Base-by-base conservation (phyloP, 53 echinoderm and acorn worm species). In the Pentamera pediparva region DNA sequence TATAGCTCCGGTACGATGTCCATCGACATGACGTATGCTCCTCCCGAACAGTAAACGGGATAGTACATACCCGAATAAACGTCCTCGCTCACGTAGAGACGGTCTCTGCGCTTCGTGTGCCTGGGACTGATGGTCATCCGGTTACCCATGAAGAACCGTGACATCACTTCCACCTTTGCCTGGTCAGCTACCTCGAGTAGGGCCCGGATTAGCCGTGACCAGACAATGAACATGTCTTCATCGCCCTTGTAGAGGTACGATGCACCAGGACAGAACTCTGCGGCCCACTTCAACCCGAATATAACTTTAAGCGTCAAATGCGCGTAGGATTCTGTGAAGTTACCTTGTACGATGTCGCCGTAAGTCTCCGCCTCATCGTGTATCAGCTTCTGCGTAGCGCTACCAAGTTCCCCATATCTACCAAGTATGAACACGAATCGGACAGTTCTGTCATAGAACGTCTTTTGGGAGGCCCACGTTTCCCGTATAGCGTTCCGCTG, bases 221-320 rank as follows among this genome's bases (percentile, higher is more conserved):
- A 25, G 27, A 75, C 65, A 1, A 89, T 81, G 43, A 84, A 84
- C 56, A 84, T 75, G 57, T 89, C 89, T 6, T 84, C 89, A 36
- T 89, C 89, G 0, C 84, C 83, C 58, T 89, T 89, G 64, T 75
- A 84, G 1, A 84, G n/a, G 58, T 80, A 89, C 43, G 37, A 38
- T 3, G 81, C 84, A 60, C 81, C 39, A 2, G 71, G 70, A 53
- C 89, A 89, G 39, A 69, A 45, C 27, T 75, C 56, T 17, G 80
- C 65, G 18, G 62, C 37, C 89, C 89, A 84, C 36, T 76, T 67
- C n/a, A 89, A 55, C 4, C 89, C 89, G 17, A 80, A 47, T 1
- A 77, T 39, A 47, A 83, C 78, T 74, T 89, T 89, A 27, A 89
- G 37, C 4, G 89, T 88, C 19, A 89, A 61, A 63, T 84, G 84